A percentile compares a stretch with the other conserved stretches of the same genome.
These are phyloP conservation scores for Gadopsis bispinosus DNA, from an alignment of 2,797 vertebrate genomes.

Conservation along the genomic window DNA sequence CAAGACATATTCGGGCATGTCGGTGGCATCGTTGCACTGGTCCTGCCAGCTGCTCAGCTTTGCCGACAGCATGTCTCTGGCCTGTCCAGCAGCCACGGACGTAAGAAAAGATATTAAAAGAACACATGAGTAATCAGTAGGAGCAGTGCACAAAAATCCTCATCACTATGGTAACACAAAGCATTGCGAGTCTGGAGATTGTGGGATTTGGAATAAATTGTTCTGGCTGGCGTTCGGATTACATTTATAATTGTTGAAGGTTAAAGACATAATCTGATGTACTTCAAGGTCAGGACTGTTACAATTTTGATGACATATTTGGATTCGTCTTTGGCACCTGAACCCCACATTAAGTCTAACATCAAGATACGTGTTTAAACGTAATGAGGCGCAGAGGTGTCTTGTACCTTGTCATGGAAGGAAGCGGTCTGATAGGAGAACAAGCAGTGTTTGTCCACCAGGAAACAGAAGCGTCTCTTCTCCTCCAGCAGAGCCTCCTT, in stretches of 20 bases:
- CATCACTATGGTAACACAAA: constrained; percentile 51
- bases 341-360: neutral
- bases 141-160: constrained; percentile 16
- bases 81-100: constrained; percentile 55
- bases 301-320: neutral
- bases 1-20: constrained; percentile 90
- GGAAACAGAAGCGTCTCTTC: constrained; percentile 96
- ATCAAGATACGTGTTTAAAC: neutral
- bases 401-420: constrained; percentile 91
- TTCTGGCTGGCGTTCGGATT: neutral
- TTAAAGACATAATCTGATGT: neutral
- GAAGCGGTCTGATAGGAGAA: constrained; percentile 88
- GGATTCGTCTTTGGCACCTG: neutral
- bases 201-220: constrained; percentile 12
- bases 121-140: constrained; percentile 39
- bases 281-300: neutral
- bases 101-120: constrained; percentile 34
- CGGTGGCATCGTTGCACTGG: constrained; percentile 91
- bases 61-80: constrained; percentile 87
- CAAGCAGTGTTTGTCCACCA: constrained; percentile 97
- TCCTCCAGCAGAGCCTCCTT: constrained; percentile 95
- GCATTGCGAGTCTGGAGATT: neutral
- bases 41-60: constrained; percentile 94
- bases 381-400: neutral
- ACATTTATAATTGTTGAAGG: neutral